phyloP scores from a whole-genome alignment of 2,797 vertebrate species.

The Zonotrichia albicollis region DNA sequence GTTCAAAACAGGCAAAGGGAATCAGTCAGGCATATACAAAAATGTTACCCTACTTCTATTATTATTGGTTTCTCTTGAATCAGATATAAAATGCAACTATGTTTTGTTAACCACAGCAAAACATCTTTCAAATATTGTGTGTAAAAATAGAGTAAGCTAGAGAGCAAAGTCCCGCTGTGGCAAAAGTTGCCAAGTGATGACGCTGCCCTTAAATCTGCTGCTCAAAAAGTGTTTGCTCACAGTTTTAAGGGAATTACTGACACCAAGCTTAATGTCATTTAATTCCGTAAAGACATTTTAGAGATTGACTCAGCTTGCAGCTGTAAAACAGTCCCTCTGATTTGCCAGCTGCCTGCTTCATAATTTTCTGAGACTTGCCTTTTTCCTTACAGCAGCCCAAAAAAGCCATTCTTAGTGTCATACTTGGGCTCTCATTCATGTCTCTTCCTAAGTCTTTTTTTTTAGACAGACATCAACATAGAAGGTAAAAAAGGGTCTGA shows the following conservation, averaged over 20 bases:
- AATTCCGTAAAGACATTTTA: not conserved
- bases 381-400: constrained; percentile 28
- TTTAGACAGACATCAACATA: constrained; percentile 24
- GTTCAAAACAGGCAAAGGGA: constrained; percentile 64
- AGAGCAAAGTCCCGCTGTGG: not conserved
- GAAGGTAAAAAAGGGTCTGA: constrained; percentile 15
- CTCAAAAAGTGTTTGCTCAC: not conserved
- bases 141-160: constrained; percentile 6
- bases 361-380: not conserved
- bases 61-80: not conserved
- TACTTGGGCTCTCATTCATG: not conserved
- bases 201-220: not conserved
- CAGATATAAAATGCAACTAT: constrained; percentile 5
- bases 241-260: constrained; percentile 27
- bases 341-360: not conserved
- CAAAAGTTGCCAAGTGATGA: not conserved
- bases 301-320: constrained; percentile 19
- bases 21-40: constrained; percentile 40
- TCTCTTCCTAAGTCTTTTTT: constrained; percentile 6
- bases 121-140: not conserved
- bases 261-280: constrained; percentile 28
- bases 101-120: not conserved
- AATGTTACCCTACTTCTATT: not conserved
- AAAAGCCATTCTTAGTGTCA: constrained; percentile 6
- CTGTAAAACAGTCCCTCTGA: not conserved